Evolutionary conservation across 2,113 vertebrate species (phyloP).

Genomic region (Thermophis baileyi): DNA sequence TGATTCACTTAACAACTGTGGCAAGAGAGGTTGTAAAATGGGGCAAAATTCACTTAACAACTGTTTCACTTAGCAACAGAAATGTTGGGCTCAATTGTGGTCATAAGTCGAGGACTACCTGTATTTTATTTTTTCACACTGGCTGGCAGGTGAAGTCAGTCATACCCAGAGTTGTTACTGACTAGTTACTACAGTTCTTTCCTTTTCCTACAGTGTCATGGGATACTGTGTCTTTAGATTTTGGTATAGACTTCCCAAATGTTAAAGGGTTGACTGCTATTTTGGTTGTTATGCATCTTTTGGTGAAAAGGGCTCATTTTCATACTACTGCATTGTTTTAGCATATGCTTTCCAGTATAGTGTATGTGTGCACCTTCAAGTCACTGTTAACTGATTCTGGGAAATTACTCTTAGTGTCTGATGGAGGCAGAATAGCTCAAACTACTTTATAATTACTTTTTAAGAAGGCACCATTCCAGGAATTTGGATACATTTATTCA

Average conservation of each 20-base stretch:
- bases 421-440: conserved; percentile 44
- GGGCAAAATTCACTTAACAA: not conserved
- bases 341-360: not conserved
- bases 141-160: not conserved
- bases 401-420: not conserved
- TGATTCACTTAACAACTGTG: not conserved
- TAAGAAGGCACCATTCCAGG: conserved; percentile 26
- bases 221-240: not conserved
- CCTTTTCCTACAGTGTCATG: not conserved
- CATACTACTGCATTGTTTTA: not conserved
- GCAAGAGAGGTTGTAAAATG: too few relatives aligned
- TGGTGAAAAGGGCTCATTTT: not conserved
- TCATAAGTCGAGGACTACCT: not conserved
- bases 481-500: conserved; percentile 49
- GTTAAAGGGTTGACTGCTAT: not conserved
- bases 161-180: not conserved
- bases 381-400: not conserved
- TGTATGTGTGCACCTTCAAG: not conserved
- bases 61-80: not conserved
- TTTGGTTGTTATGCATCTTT: not conserved
- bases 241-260: not conserved
- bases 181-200: not conserved
- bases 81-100: not conserved
- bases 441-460: conserved; percentile 40
- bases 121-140: not conserved